These are phyloP conservation scores for Percopsis transmontana DNA, from an alignment of 2,113 vertebrate genomes.

Conservation along the genomic window DNA sequence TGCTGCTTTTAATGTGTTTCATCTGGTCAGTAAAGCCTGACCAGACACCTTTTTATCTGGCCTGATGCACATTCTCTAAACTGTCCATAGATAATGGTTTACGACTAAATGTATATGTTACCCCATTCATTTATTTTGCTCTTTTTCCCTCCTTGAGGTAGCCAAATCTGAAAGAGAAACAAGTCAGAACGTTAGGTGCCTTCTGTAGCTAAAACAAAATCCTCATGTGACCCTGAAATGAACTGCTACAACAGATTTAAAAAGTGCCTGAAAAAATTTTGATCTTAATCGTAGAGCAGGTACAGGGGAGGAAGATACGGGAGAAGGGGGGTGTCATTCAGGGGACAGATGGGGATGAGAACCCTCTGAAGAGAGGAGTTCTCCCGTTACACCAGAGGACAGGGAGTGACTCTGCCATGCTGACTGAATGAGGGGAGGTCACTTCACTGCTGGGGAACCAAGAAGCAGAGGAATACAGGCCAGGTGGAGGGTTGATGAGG, in stretches of 20 bases:
- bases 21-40: conserved; percentile 28
- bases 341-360: background rate
- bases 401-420: conserved; percentile 37
- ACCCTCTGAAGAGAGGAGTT: conserved; percentile 41
- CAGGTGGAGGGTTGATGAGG: conserved; percentile 45
- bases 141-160: background rate
- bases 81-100: conserved; percentile 6
- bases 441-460: conserved; percentile 30
- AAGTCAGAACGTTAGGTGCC: background rate
- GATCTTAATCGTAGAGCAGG: conserved; percentile 19
- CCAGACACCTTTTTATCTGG: conserved; percentile 34
- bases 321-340: conserved; percentile 23
- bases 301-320: conserved; percentile 30
- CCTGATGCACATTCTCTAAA: background rate
- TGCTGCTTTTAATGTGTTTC: conserved; percentile 36
- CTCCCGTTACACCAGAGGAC: conserved; percentile 27
- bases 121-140: background rate
- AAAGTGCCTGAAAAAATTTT: background rate
- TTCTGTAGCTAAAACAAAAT: conserved; percentile 10
- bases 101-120: background rate
- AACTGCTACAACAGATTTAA: background rate
- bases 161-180: background rate
- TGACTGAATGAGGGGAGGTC: conserved; percentile 52
- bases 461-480: conserved; percentile 41
- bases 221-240: background rate